These are phyloP conservation scores for Heterotis niloticus DNA, from an alignment of 2,113 vertebrate species.

Conservation along the genomic window DNA sequence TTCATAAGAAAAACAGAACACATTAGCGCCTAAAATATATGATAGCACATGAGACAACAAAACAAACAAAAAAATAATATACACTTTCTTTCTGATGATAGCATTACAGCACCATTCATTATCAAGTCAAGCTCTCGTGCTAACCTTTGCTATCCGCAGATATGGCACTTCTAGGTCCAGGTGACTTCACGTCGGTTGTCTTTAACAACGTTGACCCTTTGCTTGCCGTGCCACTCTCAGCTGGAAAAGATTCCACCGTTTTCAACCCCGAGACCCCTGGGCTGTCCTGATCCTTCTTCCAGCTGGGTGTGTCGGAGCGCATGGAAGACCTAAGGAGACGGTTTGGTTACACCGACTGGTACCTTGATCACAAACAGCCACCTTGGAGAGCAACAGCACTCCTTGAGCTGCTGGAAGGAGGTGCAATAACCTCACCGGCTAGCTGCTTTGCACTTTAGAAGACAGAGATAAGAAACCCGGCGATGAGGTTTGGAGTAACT, in stretches of 20 bases:
- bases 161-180: conserved; percentile 27
- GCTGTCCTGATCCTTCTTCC: conserved; percentile 10
- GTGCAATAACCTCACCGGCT: not conserved
- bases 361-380: not conserved
- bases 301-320: conserved; percentile 1
- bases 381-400: not conserved
- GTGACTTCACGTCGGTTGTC: conserved; percentile 38
- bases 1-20: not conserved
- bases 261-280: not conserved
- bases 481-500: not conserved
- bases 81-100: not conserved
- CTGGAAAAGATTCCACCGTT: not conserved
- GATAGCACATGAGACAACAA: not conserved
- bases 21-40: not conserved
- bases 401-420: not conserved
- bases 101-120: not conserved
- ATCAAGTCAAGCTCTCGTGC: not conserved
- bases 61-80: not conserved
- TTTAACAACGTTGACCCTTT: conserved; percentile 7
- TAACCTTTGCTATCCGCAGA: conserved; percentile 48
- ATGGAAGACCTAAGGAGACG: not conserved
- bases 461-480: not conserved
- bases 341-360: not conserved
- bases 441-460: not conserved
- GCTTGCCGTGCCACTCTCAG: not conserved